phyloP scores from a whole-genome alignment of 1,140 invertebrate species.

The Anagrus nilaparvatae region DNA sequence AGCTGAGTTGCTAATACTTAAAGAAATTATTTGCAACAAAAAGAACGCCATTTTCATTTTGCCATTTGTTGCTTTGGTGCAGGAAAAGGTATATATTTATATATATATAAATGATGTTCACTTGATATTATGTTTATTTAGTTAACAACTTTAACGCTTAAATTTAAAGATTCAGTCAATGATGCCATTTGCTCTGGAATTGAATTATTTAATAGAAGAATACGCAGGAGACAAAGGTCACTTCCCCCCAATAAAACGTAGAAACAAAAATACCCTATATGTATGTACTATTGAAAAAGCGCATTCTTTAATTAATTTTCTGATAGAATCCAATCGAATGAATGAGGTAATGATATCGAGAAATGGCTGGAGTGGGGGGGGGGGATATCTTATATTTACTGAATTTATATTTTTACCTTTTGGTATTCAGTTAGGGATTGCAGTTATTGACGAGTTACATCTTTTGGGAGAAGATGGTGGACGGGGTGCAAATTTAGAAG shows the following conservation, averaged over 20 bases:
- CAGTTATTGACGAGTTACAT: constrained; percentile 89
- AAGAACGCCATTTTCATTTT: constrained; percentile 83
- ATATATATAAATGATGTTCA: constrained; percentile 1
- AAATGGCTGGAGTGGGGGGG: too few species aligned
- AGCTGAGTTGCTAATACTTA: constrained; percentile 86
- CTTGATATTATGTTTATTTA: constrained; percentile 5
- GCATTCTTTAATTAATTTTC: constrained; percentile 71
- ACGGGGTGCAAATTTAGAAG: constrained; percentile 77
- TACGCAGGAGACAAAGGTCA: constrained; percentile 85
- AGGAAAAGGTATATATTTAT: constrained; percentile 68
- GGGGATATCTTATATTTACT: background rate
- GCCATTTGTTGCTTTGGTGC: constrained; percentile 91
- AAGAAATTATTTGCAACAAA: constrained; percentile 68
- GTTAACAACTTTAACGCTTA: constrained; percentile 7
- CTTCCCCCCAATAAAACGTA: constrained; percentile 71
- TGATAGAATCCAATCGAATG: constrained; percentile 68
- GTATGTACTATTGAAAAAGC: constrained; percentile 94
- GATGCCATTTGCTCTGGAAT: constrained; percentile 72
- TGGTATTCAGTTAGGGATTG: constrained; percentile 50
- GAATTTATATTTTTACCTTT: constrained; percentile 10
- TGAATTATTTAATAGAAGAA: constrained; percentile 87
- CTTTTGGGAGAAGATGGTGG: constrained; percentile 75
- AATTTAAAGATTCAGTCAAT: constrained; percentile 61
- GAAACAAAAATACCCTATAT: constrained; percentile 70
- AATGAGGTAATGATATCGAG: constrained; percentile 41